These are phyloP conservation scores for Netelia inedita DNA, from an alignment of 2,888 invertebrate species.

Conservation along the genomic window DNA sequence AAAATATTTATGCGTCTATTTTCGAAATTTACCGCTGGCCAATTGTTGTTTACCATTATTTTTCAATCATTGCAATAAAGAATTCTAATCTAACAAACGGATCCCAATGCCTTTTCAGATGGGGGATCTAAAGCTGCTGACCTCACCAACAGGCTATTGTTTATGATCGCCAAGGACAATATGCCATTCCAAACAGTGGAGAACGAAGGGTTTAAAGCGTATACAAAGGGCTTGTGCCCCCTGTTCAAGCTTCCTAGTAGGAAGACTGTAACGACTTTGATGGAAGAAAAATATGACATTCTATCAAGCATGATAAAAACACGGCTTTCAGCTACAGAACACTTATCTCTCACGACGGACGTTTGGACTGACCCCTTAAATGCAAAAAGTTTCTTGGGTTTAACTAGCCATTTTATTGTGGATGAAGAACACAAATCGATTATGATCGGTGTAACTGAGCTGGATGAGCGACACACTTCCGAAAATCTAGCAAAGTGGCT, in stretches of 20 bases:
- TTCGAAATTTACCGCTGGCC: neutral
- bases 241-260: slow-evolving; percentile 19
- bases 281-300: slow-evolving; percentile 45
- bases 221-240: neutral
- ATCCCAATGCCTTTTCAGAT: neutral
- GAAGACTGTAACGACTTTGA: slow-evolving; percentile 25
- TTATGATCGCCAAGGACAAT: slow-evolving; percentile 19
- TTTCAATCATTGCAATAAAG: slow-evolving; percentile 4
- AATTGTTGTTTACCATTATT: neutral
- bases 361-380: slow-evolving; percentile 65
- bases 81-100: neutral
- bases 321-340: slow-evolving; percentile 11
- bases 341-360: slow-evolving; percentile 60
- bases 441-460: slow-evolving; percentile 63
- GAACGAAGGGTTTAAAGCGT: slow-evolving; percentile 9
- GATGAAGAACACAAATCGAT: slow-evolving; percentile 54
- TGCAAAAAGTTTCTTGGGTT: slow-evolving; percentile 51
- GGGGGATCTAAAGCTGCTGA: slow-evolving; percentile 26
- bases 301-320: slow-evolving; percentile 36
- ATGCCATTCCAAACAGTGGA: slow-evolving; percentile 22
- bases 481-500: slow-evolving; percentile 66
- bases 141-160: slow-evolving; percentile 7
- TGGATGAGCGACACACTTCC: slow-evolving; percentile 69
- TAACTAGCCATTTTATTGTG: slow-evolving; percentile 61
- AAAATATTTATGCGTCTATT: neutral